phyloP scores from a whole-genome alignment of 2,113 vertebrate species.

The Ceyx cyanopectus region DNA sequence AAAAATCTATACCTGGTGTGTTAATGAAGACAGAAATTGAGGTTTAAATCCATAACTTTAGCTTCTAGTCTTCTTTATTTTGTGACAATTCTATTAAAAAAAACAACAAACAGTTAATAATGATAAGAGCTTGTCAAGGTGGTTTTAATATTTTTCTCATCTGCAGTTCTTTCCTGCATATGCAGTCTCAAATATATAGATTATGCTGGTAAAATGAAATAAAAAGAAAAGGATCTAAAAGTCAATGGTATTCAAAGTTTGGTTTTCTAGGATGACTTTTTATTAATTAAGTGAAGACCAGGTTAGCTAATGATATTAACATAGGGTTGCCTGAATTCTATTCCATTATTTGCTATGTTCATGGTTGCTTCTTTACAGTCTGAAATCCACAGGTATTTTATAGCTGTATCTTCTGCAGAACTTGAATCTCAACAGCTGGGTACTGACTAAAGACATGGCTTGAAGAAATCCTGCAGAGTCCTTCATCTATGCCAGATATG shows the following conservation, averaged over 20 bases:
- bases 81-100: not conserved
- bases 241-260: not conserved
- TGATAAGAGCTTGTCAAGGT: not conserved
- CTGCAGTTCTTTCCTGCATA: not conserved
- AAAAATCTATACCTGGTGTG: not conserved
- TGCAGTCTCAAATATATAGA: slow-evolving; percentile 15
- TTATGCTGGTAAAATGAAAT: slow-evolving; percentile 5
- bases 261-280: not conserved
- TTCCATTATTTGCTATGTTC: not conserved
- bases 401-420: not conserved
- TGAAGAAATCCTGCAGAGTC: not conserved
- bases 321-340: not conserved
- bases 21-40: not conserved
- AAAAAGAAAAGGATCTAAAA: not conserved
- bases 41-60: not conserved
- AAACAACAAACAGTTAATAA: not conserved
- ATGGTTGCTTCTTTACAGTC: not conserved
- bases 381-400: not conserved
- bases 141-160: slow-evolving; percentile 10
- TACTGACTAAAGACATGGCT: not conserved
- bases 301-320: not conserved
- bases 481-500: not conserved
- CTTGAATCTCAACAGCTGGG: not conserved
- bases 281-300: not conserved
- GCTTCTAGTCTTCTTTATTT: not conserved